Base-by-base conservation (phyloP, 2,888 invertebrate genomes). In the Eilema griseolum region DNA sequence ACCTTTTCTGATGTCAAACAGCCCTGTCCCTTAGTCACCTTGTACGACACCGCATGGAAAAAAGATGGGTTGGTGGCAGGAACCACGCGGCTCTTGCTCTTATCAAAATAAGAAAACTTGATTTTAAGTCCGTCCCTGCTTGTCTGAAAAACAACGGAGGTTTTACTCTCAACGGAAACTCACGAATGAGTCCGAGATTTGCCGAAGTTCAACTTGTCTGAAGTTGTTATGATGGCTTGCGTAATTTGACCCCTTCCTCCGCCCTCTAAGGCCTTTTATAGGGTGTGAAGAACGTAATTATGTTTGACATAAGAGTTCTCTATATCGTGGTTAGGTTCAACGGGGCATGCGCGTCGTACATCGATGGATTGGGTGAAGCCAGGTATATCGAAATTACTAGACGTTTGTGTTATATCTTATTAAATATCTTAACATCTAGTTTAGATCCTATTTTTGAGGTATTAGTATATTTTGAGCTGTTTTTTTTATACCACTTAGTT, bases 301-400 rank as follows among this genome's bases (percentile, higher is more conserved):
- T 71, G 70, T 78, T 79, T 66, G 72, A 75, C 60, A 73, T 75
- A 67, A 74, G 80, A 73, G 86, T 69, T 86, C 86, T 73, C 31
- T 65, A 52, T 82, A 83, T 59, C 66, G 64, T 88, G 89, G 90
- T 81, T 67, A 24, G 23, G 11, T 60, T 68, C 52, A 37, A 77
- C 74, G 64, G 86, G 75, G 88, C 92, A 90, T 91, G 92, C 91
- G 90, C 89, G 78, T 56, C 76, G 77, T 73, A 80, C 84, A 81
- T 86, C 85, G 83, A 88, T 84, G 83, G 80, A 72, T 77, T 74
- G 78, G 78, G 70, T 71, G 73, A 78, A 82, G 69, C 70, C 78
- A 82, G 79, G 78, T 79, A 83, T 74, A 75, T 65, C 52, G 8
- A 66, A 61, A 73, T 71, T 73, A 72, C 46, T 71, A 73, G 46